These are phyloP conservation scores for Lutjanus erythropterus DNA, from an alignment of 2,113 vertebrate genomes.

Conservation along the genomic window DNA sequence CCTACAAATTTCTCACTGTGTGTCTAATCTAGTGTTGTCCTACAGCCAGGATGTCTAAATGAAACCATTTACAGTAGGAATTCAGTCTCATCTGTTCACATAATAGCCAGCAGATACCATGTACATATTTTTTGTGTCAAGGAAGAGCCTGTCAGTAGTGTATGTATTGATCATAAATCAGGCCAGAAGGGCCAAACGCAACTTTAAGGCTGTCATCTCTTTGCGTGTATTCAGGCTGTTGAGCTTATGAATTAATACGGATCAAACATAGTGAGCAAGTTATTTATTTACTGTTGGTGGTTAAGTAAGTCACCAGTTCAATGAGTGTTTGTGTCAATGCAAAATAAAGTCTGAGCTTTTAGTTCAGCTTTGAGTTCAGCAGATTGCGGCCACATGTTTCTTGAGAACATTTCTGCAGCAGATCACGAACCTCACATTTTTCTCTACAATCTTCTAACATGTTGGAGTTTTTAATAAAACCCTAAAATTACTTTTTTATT, in stretches of 20 bases:
- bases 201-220: neutral
- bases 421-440: neutral
- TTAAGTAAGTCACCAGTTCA: neutral
- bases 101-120: too few species aligned
- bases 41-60: neutral
- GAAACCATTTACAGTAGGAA: neutral
- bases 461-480: neutral
- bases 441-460: neutral
- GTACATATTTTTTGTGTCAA: neutral
- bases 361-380: neutral
- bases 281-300: neutral
- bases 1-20: too few species aligned
- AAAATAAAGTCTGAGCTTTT: neutral
- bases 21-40: neutral
- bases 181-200: neutral
- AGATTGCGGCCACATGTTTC: slow-evolving; percentile 9
- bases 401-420: neutral
- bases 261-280: neutral
- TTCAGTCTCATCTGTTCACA: neutral
- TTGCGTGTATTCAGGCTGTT: neutral
- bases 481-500: neutral
- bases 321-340: neutral
- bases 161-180: neutral
- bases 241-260: neutral
- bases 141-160: neutral